Percentiles rank a stretch among this genome's conserved stretches.
Conservation (phyloP, 2,113 vertebrate genomes). For the Strigops habroptila region DNA sequence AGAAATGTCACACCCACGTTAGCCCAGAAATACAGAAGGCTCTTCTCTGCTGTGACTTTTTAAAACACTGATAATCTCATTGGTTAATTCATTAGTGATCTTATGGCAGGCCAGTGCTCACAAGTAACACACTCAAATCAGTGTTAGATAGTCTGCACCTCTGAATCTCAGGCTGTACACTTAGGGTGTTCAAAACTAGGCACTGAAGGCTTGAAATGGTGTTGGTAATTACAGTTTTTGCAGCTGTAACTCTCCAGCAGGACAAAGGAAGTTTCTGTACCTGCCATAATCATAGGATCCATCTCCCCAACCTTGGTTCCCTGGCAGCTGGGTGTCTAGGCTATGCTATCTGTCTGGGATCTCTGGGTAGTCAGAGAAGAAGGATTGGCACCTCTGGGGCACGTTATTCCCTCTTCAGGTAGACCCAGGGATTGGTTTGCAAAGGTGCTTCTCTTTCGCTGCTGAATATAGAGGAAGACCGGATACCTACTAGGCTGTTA, state of each 20-base stretch:
- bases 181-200: background rate
- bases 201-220: background rate
- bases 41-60: background rate
- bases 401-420: background rate
- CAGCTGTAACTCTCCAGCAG: background rate
- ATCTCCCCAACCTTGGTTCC: background rate
- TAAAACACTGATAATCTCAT: background rate
- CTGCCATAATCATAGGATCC: background rate
- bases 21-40: background rate
- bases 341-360: slow-evolving; percentile 51
- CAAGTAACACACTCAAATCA: background rate
- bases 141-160: rapidly evolving
- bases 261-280: background rate
- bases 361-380: slow-evolving; percentile 10
- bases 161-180: background rate
- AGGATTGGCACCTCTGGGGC: slow-evolving; percentile 56
- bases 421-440: background rate
- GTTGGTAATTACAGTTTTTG: background rate
- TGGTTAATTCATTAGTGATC: background rate
- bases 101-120: background rate
- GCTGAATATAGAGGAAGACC: background rate
- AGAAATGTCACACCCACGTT: background rate
- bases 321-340: slow-evolving; percentile 16
- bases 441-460: background rate
- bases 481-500: background rate